These are phyloP conservation scores for Oreotragus oreotragus DNA, from an alignment of 2,113 vertebrate species.

Conservation along the genomic window DNA sequence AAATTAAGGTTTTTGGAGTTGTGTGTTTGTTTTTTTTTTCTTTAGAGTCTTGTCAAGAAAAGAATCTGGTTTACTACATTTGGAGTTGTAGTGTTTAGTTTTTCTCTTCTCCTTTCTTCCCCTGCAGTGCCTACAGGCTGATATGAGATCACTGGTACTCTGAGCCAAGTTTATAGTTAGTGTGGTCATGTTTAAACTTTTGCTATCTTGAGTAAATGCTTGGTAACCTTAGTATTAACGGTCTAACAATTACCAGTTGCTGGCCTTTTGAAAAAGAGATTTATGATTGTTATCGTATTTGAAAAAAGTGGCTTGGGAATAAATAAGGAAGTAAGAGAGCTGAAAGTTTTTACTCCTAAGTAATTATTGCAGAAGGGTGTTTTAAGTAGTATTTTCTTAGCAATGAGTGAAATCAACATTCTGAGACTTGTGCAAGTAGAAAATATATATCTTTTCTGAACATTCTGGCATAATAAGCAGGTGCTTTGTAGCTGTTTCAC, in stretches of 20 bases:
- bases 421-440: background rate
- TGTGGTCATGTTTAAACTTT: conserved; percentile 51
- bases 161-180: conserved; percentile 63
- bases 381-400: conserved; percentile 28
- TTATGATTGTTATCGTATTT: conserved; percentile 48
- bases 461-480: background rate
- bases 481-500: background rate
- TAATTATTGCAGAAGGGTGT: conserved; percentile 42
- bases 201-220: conserved; percentile 52
- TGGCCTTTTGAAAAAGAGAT: conserved; percentile 44
- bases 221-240: conserved; percentile 50
- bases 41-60: conserved; percentile 8
- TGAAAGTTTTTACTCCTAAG: background rate
- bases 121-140: conserved; percentile 32
- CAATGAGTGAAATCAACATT: background rate
- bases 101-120: background rate
- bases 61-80: background rate
- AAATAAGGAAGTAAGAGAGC: conserved; percentile 6
- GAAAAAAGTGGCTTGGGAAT: conserved; percentile 28
- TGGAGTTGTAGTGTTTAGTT: conserved; percentile 27
- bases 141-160: conserved; percentile 51
- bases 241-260: conserved; percentile 47
- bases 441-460: background rate
- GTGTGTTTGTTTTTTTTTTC: background rate
- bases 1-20: background rate